phyloP scores from a whole-genome alignment of 2,113 vertebrate genomes.

The Apteryx owenii region DNA sequence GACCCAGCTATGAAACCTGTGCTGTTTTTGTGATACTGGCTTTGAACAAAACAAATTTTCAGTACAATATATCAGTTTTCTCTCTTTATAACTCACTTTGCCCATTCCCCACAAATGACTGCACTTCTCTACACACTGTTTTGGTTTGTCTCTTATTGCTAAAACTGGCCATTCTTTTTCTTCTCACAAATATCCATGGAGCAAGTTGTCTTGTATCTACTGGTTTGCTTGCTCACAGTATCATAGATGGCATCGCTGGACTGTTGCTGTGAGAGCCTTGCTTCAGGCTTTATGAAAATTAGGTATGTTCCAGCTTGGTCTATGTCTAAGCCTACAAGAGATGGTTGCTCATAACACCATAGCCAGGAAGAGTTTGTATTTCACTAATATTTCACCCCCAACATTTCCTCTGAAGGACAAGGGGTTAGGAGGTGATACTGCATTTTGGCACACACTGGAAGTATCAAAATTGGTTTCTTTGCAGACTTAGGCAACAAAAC shows the following conservation, averaged over 20 bases:
- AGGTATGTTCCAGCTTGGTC: accelerated
- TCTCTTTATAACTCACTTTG: neutral
- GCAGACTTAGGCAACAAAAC: neutral
- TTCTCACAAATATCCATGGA: neutral
- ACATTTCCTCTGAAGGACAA: neutral
- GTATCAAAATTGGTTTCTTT: neutral
- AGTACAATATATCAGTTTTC: neutral
- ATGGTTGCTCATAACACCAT: neutral
- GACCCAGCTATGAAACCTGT: neutral
- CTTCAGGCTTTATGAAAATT: neutral
- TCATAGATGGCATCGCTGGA: neutral
- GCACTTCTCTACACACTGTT: neutral
- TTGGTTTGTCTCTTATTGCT: neutral
- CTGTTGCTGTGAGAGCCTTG: neutral
- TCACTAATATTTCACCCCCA: neutral
- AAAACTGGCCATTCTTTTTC: neutral
- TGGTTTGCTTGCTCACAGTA: neutral
- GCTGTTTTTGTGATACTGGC: neutral
- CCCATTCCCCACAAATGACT: neutral
- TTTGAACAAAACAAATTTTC: neutral
- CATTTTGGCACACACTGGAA: neutral
- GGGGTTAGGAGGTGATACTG: neutral
- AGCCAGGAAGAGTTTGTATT: neutral
- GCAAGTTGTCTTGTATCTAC: neutral
- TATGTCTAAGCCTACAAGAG: neutral